These are phyloP conservation scores for Isoperla grammatica DNA, from an alignment of 2,888 invertebrate species.

Conservation along the genomic window DNA sequence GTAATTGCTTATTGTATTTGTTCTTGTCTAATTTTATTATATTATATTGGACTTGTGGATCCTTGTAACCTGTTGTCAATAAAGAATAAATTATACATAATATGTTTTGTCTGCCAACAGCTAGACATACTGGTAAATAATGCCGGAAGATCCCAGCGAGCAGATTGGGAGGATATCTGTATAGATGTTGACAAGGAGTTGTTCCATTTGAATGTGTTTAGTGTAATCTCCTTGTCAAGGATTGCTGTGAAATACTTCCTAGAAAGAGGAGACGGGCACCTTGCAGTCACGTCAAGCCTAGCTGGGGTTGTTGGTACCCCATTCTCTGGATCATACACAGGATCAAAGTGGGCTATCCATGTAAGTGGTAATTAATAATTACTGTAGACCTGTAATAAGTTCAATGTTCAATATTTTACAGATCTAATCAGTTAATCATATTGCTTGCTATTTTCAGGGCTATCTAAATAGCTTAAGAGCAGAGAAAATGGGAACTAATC, in stretches of 20 bases:
- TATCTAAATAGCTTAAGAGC: slow-evolving; percentile 60
- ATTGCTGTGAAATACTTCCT: slow-evolving; percentile 61
- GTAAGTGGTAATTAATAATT: slow-evolving; percentile 44
- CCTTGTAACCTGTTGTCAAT: too few relatives aligned
- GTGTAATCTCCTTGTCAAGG: slow-evolving; percentile 62
- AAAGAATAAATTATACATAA: too few relatives aligned
- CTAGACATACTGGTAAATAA: slow-evolving; percentile 75
- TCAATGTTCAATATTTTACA: slow-evolving; percentile 5
- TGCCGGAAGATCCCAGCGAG: slow-evolving; percentile 74
- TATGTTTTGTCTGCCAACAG: slow-evolving; percentile 41
- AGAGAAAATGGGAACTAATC: slow-evolving; percentile 54
- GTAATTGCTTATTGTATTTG: too few relatives aligned
- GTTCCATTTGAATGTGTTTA: slow-evolving; percentile 73
- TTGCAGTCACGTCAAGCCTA: slow-evolving; percentile 68
- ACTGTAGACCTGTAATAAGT: slow-evolving; percentile 7
- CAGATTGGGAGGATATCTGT: slow-evolving; percentile 63
- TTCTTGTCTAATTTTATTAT: too few relatives aligned
- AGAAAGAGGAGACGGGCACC: slow-evolving; percentile 52
- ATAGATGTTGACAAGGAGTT: slow-evolving; percentile 64
- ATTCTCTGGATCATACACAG: slow-evolving; percentile 64
- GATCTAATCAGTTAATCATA: neutral
- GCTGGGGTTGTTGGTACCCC: slow-evolving; percentile 64
- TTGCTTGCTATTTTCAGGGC: slow-evolving; percentile 50
- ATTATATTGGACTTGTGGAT: too few relatives aligned
- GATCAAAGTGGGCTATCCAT: slow-evolving; percentile 70